Evolutionary conservation across 2,113 vertebrate genomes (phyloP), one percentile per base, ranked within the genome.

Genomic region (Ramphastos sulfuratus): DNA sequence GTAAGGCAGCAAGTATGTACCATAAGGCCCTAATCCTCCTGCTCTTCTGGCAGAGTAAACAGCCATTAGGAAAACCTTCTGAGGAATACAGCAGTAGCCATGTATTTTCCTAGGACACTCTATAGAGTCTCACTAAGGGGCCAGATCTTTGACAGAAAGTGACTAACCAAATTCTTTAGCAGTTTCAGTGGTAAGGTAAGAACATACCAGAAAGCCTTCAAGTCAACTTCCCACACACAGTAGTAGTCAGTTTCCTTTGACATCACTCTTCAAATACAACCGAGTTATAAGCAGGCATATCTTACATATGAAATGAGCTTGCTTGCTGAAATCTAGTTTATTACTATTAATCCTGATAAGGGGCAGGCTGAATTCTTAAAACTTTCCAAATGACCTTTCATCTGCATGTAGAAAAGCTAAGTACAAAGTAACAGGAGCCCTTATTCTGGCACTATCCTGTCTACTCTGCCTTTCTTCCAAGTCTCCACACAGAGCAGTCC

Each of bases 321-420:
- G 4, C 56, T 46, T 46, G 25, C 21, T 59, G 42, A 67, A 71
- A 72, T 58, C 19, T 20, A 33, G 20, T 28, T 55, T 54, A 64
- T 66, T 8, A 42, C 2, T 30, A 92, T 2, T 6, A 24, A 9
- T 59, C 79, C 55, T 66, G 24, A 74, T 28, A 25, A 77, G 10
- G 4, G 16, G 12, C 85, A 73, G 50, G 28, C 63, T 54, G 17
- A 54, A 35, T 35, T 86, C 28, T 31, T 27, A 0, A 58, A 67
- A 18, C n/a, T 78, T 31, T 76, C 50, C 39, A 55, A 10, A 79
- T 44, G 33, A 66, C 25, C 46, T 46, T 75, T 20, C 14, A 73
- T 2, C 0, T 2, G 15, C 13, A 69, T 2, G 1, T 15, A 50
- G 71, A 61, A 52, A 56, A 20, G 6, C 39, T 8, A 39, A 70